phyloP scores from a whole-genome alignment of 2,797 vertebrate genomes.

The Mionectes olivaceus region DNA sequence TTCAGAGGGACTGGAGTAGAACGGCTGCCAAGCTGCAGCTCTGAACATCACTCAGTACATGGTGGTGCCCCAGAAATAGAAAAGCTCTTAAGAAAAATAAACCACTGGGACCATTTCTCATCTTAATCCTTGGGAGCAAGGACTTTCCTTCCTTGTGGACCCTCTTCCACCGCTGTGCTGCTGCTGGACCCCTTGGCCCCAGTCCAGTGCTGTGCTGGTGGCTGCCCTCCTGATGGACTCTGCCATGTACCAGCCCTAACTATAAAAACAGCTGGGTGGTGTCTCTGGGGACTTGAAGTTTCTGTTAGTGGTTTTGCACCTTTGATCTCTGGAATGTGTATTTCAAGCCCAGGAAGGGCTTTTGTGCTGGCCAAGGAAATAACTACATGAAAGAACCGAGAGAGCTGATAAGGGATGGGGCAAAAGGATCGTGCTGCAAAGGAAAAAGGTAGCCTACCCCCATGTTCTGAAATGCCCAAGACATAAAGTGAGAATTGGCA shows the following conservation, averaged over 20 bases:
- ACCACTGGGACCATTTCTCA: neutral
- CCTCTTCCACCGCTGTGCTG: neutral
- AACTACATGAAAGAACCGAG: slow-evolving; percentile 18
- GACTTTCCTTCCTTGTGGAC: neutral
- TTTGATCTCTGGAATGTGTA: slow-evolving; percentile 1
- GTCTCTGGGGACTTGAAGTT: neutral
- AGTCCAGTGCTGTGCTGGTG: neutral
- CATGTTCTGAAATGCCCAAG: slow-evolving; percentile 20
- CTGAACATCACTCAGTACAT: neutral
- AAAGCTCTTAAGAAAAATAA: neutral
- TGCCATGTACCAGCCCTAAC: neutral
- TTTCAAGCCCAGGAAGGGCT: neutral
- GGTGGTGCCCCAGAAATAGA: neutral
- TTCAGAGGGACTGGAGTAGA: neutral
- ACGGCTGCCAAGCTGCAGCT: fast-evolving
- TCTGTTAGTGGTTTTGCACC: neutral
- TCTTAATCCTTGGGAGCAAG: neutral
- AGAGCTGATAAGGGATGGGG: neutral
- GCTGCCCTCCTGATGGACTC: neutral
- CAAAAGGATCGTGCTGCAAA: neutral
- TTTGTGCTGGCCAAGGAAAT: slow-evolving; percentile 24
- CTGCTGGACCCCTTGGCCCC: neutral
- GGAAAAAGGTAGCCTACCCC: neutral
- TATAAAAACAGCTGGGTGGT: neutral
- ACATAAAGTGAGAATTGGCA: slow-evolving; percentile 8